These are phyloP conservation scores for Incurvaria masculella DNA, from an alignment of 2,888 invertebrate genomes.

Conservation along the genomic window DNA sequence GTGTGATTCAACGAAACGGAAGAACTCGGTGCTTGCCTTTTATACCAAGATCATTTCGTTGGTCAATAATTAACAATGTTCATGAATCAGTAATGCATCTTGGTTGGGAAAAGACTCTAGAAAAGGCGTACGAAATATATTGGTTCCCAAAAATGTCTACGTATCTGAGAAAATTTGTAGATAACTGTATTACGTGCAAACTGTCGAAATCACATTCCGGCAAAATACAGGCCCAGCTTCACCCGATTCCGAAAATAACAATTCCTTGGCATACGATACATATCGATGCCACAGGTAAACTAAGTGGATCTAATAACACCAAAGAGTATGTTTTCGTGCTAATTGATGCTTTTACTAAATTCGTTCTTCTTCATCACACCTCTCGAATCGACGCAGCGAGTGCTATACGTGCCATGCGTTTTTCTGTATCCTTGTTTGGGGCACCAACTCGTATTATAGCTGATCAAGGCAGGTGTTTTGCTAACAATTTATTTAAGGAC, in stretches of 20 bases:
- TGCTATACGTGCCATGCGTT: not conserved
- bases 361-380: too few relatives aligned
- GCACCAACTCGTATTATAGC: conserved; percentile 8
- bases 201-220: too few relatives aligned
- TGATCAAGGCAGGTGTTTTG: conserved; percentile 15
- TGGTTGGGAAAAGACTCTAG: conserved; percentile 7
- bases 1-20: conserved; percentile 6
- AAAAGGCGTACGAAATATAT: conserved; percentile 2
- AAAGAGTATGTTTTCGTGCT: too few relatives aligned
- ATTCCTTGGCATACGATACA: conserved; percentile 23
- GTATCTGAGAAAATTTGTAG: conserved; percentile 23
- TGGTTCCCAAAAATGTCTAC: conserved; percentile 10
- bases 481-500: conserved; percentile 12
- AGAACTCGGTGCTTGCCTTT: conserved; percentile 1
- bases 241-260: conserved; percentile 22
- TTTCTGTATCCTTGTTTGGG: not conserved
- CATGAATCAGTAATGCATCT: conserved; percentile 3
- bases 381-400: too few relatives aligned
- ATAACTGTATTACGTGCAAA: conserved; percentile 23
- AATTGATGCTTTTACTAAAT: too few relatives aligned
- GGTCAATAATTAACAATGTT: conserved; percentile 4
- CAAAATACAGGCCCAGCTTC: conserved; percentile 19
- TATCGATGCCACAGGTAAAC: conserved; percentile 20
- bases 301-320: too few relatives aligned
- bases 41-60: conserved; percentile 2